Base-by-base conservation (phyloP, 2,113 vertebrate genomes). In the Amphiprion ocellaris region DNA sequence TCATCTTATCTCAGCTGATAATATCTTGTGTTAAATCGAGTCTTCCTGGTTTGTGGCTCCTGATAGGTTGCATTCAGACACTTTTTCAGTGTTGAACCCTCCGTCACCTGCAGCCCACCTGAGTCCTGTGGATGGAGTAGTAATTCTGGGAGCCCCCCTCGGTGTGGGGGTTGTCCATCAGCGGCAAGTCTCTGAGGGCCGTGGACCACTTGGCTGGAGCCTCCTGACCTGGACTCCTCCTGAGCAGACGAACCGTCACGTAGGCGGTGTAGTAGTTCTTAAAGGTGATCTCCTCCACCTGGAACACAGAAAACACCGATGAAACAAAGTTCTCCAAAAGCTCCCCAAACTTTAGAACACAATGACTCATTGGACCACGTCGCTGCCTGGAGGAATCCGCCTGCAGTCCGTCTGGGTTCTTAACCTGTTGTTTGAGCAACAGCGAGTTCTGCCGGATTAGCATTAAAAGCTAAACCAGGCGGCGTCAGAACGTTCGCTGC, bases 241-340 rank as follows among this genome's bases (percentile, higher is more conserved):
- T 95, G 90, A 96, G 92, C 86, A 97, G 73, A 11, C 97, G 96
- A 79, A 98, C 90, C 0, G 92, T 97, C 90, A 99, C 52, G 54
- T 94, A 97, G 2, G 97, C 97, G 0, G 97, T 97, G 93, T 99
- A 99, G 94, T 93, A 96, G 89, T 99, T 99, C 93, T 94, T 97
- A 90, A 99, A 98, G 44, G 92, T 90, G 83, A 99, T 96, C 53
- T 96, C 95, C 81, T 96, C 93, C 28, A 97, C 87, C 97, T 97
- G 90, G 65, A 89, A 58, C 41, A 44, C 41, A 44, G 11, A 7
- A 14, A 3, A 37, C 33, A 37, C 30, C 1, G 5, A 30, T 30
- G 5, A 30, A 30, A 4, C 7, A 10, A 37, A 37, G 33, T 10
- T 37, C 33, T 33, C 33, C 4, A 6, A 1, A 4, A 14, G 19